phyloP scores from a whole-genome alignment of 2,888 invertebrate genomes.

The Meloe dianella region DNA sequence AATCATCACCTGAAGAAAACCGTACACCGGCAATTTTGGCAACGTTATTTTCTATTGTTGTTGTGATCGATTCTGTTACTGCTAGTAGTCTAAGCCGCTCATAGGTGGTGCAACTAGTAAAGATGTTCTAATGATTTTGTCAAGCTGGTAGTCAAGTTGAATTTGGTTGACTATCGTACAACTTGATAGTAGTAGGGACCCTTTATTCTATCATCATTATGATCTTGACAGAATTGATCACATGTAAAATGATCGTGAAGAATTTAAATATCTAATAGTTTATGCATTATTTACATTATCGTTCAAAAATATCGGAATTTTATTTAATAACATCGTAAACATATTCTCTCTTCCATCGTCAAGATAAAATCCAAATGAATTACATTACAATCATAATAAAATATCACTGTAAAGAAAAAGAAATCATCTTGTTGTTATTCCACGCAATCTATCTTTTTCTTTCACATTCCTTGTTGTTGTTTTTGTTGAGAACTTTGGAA shows the following conservation, averaged over 20 bases:
- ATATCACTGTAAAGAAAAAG: slow-evolving; percentile 25
- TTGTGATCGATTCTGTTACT: no score
- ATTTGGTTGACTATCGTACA: slow-evolving; percentile 14
- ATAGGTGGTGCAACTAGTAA: no score
- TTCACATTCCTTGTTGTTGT: background rate
- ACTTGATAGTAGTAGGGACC: slow-evolving; percentile 26
- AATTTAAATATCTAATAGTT: slow-evolving; percentile 33
- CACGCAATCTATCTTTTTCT: background rate
- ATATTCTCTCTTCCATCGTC: slow-evolving; percentile 24
- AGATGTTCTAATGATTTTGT: no score
- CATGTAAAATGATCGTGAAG: slow-evolving; percentile 32
- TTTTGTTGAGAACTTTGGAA: background rate
- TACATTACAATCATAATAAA: slow-evolving; percentile 28
- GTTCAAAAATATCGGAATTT: slow-evolving; percentile 29
- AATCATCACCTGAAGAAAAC: no score
- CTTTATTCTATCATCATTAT: slow-evolving; percentile 33
- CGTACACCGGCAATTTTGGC: no score
- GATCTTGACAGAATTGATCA: slow-evolving; percentile 28
- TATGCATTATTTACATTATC: slow-evolving; percentile 31
- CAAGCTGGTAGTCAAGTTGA: background rate
- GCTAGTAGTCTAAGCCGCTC: no score
- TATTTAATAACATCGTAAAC: slow-evolving; percentile 32
- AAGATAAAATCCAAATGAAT: slow-evolving; percentile 32
- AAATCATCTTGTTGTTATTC: slow-evolving; percentile 14
- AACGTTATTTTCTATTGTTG: no score